These are phyloP conservation scores for Climacteris rufus DNA, from an alignment of 2,113 vertebrate genomes.

Conservation along the genomic window DNA sequence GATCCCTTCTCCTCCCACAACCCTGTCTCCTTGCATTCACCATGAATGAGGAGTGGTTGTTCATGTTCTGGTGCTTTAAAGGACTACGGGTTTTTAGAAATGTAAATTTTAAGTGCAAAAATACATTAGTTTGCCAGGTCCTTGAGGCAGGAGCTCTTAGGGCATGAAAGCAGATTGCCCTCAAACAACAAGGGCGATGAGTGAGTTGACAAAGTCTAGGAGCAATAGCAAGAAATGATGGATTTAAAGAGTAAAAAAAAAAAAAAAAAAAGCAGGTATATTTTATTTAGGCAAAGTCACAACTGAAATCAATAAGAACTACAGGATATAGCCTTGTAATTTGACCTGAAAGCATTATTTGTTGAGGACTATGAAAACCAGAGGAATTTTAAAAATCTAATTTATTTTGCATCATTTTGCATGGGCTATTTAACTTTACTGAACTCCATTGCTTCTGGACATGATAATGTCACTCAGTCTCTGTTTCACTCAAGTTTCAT, in stretches of 20 bases:
- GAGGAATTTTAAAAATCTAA: background rate
- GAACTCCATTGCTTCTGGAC: background rate
- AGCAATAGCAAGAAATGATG: background rate
- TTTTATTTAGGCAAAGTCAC: conserved; percentile 19
- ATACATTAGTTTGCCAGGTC: background rate
- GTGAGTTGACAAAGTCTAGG: background rate
- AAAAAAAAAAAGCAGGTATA: background rate
- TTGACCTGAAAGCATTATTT: conserved; percentile 19
- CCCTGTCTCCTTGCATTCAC: fast-evolving
- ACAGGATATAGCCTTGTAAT: background rate
- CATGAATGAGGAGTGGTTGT: background rate
- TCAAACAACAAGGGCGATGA: background rate
- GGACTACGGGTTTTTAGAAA: background rate
- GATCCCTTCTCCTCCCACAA: background rate
- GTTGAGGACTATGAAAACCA: background rate
- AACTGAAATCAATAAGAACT: conserved; percentile 19
- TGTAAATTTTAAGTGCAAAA: background rate
- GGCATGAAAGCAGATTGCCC: background rate
- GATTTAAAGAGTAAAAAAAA: conserved; percentile 29
- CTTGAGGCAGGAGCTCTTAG: background rate
- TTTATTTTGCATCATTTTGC: background rate
- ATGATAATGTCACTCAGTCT: background rate
- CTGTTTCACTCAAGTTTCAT: background rate
- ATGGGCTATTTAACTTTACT: background rate
- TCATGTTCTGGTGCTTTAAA: background rate